These are phyloP conservation scores for Plagodis pulveraria DNA, from an alignment of 2,888 invertebrate species.

Conservation along the genomic window DNA sequence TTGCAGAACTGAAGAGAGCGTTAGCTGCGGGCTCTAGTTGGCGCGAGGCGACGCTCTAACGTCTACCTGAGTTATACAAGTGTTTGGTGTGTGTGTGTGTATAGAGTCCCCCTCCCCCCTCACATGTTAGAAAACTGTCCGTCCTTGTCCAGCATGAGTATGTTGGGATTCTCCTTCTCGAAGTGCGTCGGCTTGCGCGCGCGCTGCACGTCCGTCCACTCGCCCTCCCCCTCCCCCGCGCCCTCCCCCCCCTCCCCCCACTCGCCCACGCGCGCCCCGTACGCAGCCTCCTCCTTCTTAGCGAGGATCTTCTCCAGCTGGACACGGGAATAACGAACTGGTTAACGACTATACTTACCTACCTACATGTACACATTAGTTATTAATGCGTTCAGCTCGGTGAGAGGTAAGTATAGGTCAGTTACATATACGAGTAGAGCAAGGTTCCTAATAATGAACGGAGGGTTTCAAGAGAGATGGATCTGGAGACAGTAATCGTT, in stretches of 20 bases:
- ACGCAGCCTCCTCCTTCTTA: constrained; percentile 88
- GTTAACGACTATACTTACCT: too few species aligned
- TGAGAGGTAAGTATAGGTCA: too few species aligned
- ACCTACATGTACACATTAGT: too few species aligned
- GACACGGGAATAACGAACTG: neutral
- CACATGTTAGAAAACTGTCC: constrained; percentile 92
- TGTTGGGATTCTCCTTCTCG: constrained; percentile 92
- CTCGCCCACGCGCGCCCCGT: constrained; percentile 89
- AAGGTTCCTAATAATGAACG: too few species aligned
- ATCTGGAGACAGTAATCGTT: too few species aligned
- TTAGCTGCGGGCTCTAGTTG: too few species aligned
- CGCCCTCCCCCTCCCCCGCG: constrained; percentile 88
- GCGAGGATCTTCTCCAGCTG: constrained; percentile 90
- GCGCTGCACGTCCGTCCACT: constrained; percentile 90
- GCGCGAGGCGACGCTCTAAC: too few species aligned
- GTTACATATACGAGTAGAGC: too few species aligned
- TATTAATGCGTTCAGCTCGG: too few species aligned
- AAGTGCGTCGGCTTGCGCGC: constrained; percentile 90
- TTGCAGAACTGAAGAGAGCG: too few species aligned
- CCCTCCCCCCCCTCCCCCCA: constrained; percentile 87
- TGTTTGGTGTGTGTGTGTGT: neutral
- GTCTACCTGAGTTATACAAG: too few species aligned
- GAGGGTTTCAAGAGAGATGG: too few species aligned
- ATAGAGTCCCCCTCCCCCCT: constrained; percentile 36
- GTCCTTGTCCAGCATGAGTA: constrained; percentile 89